phyloP scores from a whole-genome alignment of 1,140 invertebrate species.

The Manduca sexta region DNA sequence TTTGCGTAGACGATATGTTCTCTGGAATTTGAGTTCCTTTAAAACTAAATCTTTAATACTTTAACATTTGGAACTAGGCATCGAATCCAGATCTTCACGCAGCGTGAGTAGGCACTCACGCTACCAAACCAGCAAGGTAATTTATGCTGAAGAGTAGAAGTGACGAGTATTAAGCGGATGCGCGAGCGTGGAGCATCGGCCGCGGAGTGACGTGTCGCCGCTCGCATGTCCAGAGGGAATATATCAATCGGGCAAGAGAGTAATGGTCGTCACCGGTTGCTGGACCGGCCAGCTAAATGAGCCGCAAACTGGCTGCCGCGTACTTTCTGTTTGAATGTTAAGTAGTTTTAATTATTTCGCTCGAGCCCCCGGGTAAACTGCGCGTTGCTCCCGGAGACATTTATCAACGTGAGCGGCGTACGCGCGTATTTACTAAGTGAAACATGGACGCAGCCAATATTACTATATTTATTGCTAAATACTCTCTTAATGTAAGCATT shows the following conservation, averaged over 20 bases:
- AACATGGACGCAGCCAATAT: conserved; percentile 14
- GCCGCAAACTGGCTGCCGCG: conserved; percentile 39
- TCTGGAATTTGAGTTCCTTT: too few species aligned
- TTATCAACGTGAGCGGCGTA: conserved; percentile 32
- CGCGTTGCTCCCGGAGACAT: conserved; percentile 33
- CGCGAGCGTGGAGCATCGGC: conserved; percentile 18
- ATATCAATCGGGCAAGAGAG: conserved; percentile 62
- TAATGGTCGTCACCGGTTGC: conserved; percentile 47
- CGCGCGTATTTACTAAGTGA: conserved; percentile 27
- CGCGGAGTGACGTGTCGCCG: conserved; percentile 56
- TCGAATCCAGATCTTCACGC: too few species aligned
- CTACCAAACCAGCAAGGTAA: too few species aligned
- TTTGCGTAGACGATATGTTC: too few species aligned
- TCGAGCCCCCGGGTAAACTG: conserved; percentile 40
- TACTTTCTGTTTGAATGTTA: conserved; percentile 66
- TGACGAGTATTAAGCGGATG: too few species aligned
- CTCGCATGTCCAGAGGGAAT: conserved; percentile 63
- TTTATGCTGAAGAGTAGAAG: too few species aligned
- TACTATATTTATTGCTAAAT: conserved; percentile 3
- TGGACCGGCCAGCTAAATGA: conserved; percentile 55
- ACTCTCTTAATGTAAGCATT: neutral
- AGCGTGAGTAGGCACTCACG: too few species aligned
- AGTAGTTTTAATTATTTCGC: conserved; percentile 70
- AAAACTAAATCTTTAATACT: too few species aligned
- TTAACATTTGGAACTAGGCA: too few species aligned